Conservation (phyloP, 2,888 invertebrate genomes). For the Heterodera filipjevi region DNA sequence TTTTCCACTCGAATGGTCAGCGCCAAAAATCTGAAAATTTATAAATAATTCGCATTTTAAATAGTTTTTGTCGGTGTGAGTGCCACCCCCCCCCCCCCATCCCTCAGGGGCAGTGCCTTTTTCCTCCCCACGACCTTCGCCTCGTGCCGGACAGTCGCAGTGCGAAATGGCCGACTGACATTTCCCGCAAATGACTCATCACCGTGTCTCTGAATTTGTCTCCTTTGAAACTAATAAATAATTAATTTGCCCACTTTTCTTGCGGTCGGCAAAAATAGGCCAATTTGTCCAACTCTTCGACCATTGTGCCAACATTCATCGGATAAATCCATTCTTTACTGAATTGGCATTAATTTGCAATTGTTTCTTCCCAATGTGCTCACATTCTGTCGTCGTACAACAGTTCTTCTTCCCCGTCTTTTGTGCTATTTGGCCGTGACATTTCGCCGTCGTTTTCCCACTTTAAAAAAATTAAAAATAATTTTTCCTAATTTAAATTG, state of each 20-base stretch:
- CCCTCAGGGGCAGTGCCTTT: not conserved
- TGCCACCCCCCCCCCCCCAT: not conserved
- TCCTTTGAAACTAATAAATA: constrained; percentile 10
- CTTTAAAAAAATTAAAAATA: too few species aligned
- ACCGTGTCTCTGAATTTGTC: constrained; percentile 31
- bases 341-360: not conserved
- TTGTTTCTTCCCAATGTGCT: not conserved
- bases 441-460: not conserved
- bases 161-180: constrained; percentile 38
- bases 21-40: constrained; percentile 32
- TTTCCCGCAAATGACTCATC: constrained; percentile 23
- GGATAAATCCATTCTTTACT: constrained; percentile 39
- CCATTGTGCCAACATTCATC: constrained; percentile 32
- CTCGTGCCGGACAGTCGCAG: constrained; percentile 39
- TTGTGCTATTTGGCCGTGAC: not conserved
- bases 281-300: constrained; percentile 33
- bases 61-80: too few species aligned
- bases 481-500: too few species aligned
- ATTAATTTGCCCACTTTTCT: constrained; percentile 28
- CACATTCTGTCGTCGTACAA: constrained; percentile 15
- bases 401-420: not conserved
- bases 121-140: too few species aligned
- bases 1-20: constrained; percentile 34
- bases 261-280: constrained; percentile 41
- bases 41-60: too few species aligned